A percentile compares a stretch with the other conserved stretches of the same genome.
phyloP scores from a whole-genome alignment of 2,888 invertebrate genomes.

The Diogma glabrata region DNA sequence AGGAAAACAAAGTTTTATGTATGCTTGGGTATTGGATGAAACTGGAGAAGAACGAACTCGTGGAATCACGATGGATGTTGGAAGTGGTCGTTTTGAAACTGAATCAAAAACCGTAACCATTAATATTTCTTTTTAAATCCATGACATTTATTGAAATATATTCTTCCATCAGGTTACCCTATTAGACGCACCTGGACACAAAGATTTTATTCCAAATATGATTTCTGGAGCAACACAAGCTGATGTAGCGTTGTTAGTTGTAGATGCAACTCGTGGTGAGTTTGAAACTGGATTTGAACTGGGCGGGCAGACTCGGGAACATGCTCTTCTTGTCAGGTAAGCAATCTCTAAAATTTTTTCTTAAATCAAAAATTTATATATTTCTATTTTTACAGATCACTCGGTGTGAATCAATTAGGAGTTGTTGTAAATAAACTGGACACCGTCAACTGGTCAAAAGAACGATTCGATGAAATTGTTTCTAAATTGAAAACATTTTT shows the following conservation, averaged over 20 bases:
- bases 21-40: constrained; percentile 98
- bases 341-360: constrained; percentile 33
- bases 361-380: background rate
- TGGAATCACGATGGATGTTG: constrained; percentile 99
- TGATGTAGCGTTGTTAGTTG: constrained; percentile 91
- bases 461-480: constrained; percentile 81
- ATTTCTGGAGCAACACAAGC: constrained; percentile 97
- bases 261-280: constrained; percentile 92
- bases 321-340: constrained; percentile 87
- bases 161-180: constrained; percentile 48
- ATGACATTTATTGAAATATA: background rate
- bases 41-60: constrained; percentile 93
- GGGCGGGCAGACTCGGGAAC: constrained; percentile 96
- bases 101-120: constrained; percentile 47
- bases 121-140: background rate
- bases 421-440: constrained; percentile 97
- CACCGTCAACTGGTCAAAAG: constrained; percentile 85
- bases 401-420: constrained; percentile 85
- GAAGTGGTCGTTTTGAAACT: constrained; percentile 85
- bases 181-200: constrained; percentile 97
- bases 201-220: constrained; percentile 99
- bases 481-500: constrained; percentile 70
- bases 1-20: constrained; percentile 96
- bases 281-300: constrained; percentile 98
- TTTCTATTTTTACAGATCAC: constrained; percentile 31